Conservation (phyloP, 1,140 invertebrate species). For the Atopsyche davidsoni region DNA sequence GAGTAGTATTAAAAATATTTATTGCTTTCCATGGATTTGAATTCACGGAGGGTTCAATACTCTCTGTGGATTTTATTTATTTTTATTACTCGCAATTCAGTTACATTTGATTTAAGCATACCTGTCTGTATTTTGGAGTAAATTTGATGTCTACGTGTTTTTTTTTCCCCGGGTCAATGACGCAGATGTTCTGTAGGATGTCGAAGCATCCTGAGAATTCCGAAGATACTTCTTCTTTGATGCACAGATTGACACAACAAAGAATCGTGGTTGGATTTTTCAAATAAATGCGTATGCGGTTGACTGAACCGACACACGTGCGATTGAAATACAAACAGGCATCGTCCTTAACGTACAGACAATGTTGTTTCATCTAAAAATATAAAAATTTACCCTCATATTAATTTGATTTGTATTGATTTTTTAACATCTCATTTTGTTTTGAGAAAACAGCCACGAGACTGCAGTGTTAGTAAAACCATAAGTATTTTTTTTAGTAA, state of each 20-base stretch:
- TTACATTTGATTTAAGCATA: too few relatives aligned
- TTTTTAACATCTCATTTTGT: background rate
- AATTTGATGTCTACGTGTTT: too few relatives aligned
- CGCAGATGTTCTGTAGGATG: too few relatives aligned
- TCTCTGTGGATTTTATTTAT: too few relatives aligned
- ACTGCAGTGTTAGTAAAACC: background rate
- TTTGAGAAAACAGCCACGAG: background rate
- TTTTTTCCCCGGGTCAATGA: too few relatives aligned
- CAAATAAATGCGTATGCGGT: background rate
- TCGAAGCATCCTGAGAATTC: too few relatives aligned
- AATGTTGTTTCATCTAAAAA: slow-evolving; percentile 8
- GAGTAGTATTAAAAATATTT: too few relatives aligned
- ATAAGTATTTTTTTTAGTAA: background rate
- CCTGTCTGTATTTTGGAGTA: too few relatives aligned
- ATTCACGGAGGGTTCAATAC: too few relatives aligned
- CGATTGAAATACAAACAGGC: slow-evolving; percentile 8
- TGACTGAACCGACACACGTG: slow-evolving; percentile 1
- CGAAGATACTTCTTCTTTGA: background rate
- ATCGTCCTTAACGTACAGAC: slow-evolving; percentile 4
- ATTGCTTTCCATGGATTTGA: too few relatives aligned
- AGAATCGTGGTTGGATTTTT: too few relatives aligned
- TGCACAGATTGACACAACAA: background rate
- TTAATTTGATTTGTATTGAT: background rate
- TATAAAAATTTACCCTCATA: background rate
- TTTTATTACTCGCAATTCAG: too few relatives aligned